These are phyloP conservation scores for Margaritifera margaritifera DNA, from an alignment of 2,888 invertebrate genomes.

Conservation along the genomic window DNA sequence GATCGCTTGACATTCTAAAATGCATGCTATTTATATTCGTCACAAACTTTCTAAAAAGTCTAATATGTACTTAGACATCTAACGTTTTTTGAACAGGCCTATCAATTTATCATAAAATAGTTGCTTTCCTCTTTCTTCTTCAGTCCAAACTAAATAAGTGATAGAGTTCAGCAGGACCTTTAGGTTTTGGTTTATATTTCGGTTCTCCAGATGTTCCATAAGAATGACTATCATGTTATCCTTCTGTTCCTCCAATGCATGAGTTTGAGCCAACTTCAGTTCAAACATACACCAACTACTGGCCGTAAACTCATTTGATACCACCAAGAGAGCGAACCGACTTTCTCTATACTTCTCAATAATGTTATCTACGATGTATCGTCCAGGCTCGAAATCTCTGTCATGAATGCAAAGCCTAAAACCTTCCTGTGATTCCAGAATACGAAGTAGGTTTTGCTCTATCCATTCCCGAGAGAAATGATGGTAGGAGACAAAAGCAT, in stretches of 20 bases:
- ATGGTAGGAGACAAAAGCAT: slow-evolving; percentile 82
- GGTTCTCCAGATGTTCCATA: background rate
- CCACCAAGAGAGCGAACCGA: slow-evolving; percentile 78
- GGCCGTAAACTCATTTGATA: slow-evolving; percentile 79
- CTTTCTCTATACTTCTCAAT: slow-evolving; percentile 82
- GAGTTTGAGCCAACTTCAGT: slow-evolving; percentile 81
- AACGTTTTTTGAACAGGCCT: too few relatives aligned
- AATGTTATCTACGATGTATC: slow-evolving; percentile 82
- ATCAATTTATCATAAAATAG: too few relatives aligned
- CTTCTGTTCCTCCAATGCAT: slow-evolving; percentile 55
- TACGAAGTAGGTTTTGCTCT: slow-evolving; percentile 78
- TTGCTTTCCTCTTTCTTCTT: too few relatives aligned
- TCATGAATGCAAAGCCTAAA: slow-evolving; percentile 79
- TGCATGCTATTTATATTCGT: too few relatives aligned
- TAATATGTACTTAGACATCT: too few relatives aligned
- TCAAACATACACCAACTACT: slow-evolving; percentile 85
- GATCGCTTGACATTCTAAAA: too few relatives aligned
- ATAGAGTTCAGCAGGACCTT: slow-evolving; percentile 2
- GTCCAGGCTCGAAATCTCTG: slow-evolving; percentile 82
- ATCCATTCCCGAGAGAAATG: slow-evolving; percentile 81
- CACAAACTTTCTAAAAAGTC: too few relatives aligned
- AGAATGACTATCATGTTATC: slow-evolving; percentile 74
- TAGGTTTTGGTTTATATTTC: slow-evolving; percentile 4
- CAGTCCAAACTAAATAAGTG: background rate
- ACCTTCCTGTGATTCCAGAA: slow-evolving; percentile 76